Evolutionary conservation across 2,888 invertebrate species (phyloP).

Genomic region (Rhamphomyia laevipes): DNA sequence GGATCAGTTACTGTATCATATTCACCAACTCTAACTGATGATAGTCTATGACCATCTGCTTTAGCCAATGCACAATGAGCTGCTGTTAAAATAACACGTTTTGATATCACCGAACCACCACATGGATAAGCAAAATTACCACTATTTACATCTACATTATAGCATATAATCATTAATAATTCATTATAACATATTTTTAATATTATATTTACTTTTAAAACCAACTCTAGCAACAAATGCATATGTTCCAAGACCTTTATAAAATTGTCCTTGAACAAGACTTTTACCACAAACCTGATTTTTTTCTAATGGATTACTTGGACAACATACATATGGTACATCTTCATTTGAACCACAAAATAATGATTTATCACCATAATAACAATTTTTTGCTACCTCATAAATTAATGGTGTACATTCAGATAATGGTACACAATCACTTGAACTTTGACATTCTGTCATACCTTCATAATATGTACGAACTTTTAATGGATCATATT

Average conservation of each 20-base stretch:
- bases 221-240: slow-evolving; percentile 68
- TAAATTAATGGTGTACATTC: slow-evolving; percentile 35
- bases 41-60: slow-evolving; percentile 63
- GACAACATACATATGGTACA: slow-evolving; percentile 36
- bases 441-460: slow-evolving; percentile 22
- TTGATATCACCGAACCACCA: slow-evolving; percentile 58
- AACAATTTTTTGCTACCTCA: slow-evolving; percentile 36
- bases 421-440: slow-evolving; percentile 34
- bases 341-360: slow-evolving; percentile 35
- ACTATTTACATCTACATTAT: slow-evolving; percentile 48
- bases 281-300: slow-evolving; percentile 50
- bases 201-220: slow-evolving; percentile 51
- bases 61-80: slow-evolving; percentile 70
- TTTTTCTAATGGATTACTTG: slow-evolving; percentile 33
- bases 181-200: background rate
- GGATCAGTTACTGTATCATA: slow-evolving; percentile 59
- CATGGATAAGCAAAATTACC: slow-evolving; percentile 64
- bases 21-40: slow-evolving; percentile 61
- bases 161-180: no score
- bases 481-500: slow-evolving; percentile 11
- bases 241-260: slow-evolving; percentile 57
- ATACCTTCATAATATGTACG: slow-evolving; percentile 27
- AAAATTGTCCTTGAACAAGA: slow-evolving; percentile 51
- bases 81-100: slow-evolving; percentile 54
- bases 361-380: slow-evolving; percentile 34